phyloP scores from a whole-genome alignment of 2,797 vertebrate genomes.

The Acridotheres tristis region DNA sequence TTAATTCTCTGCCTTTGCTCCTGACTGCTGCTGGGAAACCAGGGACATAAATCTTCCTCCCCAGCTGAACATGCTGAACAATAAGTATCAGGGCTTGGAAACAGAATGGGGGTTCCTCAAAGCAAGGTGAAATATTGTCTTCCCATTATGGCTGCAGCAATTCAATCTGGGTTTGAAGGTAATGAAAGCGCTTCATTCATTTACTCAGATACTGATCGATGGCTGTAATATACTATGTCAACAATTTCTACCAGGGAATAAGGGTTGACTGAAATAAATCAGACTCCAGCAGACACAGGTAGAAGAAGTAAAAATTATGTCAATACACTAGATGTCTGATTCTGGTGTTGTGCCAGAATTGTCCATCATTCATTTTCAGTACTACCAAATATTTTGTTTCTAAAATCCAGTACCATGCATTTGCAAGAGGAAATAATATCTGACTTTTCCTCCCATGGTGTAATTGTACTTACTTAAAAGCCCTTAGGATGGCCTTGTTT shows the following conservation, averaged over 20 bases:
- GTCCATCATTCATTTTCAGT: neutral
- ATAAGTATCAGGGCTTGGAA: neutral
- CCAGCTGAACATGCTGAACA: neutral
- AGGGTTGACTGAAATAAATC: slow-evolving; percentile 24
- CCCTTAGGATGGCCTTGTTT: neutral
- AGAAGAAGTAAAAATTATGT: slow-evolving; percentile 2
- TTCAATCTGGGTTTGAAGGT: slow-evolving; percentile 33
- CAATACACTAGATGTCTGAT: neutral
- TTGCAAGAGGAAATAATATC: neutral
- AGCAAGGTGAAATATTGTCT: slow-evolving; percentile 32
- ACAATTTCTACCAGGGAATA: neutral
- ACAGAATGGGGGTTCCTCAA: neutral
- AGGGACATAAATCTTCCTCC: neutral
- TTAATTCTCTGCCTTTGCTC: neutral
- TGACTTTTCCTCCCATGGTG: neutral
- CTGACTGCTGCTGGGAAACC: neutral
- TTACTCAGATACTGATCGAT: slow-evolving; percentile 66
- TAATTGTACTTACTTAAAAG: neutral
- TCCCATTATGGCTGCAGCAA: neutral
- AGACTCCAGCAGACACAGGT: neutral
- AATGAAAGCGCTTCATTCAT: slow-evolving; percentile 57
- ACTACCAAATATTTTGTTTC: neutral
- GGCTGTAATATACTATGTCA: slow-evolving; percentile 49
- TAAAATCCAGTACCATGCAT: neutral
- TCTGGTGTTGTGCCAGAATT: neutral